Evolutionary conservation across 2,113 vertebrate species (phyloP).

Genomic region (Nannobrachium achirus): DNA sequence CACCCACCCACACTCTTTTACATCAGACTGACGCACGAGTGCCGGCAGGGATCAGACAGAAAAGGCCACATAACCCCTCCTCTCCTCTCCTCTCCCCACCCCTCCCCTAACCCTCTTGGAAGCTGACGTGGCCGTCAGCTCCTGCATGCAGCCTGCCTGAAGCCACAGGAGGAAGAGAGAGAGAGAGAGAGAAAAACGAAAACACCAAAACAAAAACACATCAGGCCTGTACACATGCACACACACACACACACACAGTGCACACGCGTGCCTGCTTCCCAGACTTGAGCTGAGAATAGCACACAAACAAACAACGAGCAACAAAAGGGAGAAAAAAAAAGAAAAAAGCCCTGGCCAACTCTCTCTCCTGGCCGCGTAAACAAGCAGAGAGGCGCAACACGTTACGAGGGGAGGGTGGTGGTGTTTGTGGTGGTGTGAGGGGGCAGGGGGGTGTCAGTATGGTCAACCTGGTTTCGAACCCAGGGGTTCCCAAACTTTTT

Average conservation of each 20-base stretch:
- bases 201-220: slow-evolving; percentile 25
- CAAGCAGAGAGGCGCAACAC: no score
- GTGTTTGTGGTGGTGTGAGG: no score
- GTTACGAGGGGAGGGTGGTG: no score
- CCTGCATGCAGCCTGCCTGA: slow-evolving; percentile 48
- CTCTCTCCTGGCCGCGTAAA: no score
- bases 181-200: no score
- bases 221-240: not conserved
- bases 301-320: not conserved
- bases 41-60: slow-evolving; percentile 77
- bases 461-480: no score
- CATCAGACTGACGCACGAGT: slow-evolving; percentile 81
- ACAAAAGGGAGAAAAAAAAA: no score
- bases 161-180: slow-evolving; percentile 8
- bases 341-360: no score
- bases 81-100: slow-evolving; percentile 19
- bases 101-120: not conserved
- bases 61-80: slow-evolving; percentile 64
- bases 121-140: slow-evolving; percentile 78
- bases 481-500: no score
- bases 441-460: no score
- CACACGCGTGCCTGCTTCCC: not conserved
- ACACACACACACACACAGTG: not conserved
- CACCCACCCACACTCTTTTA: slow-evolving; percentile 67
- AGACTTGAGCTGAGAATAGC: no score